These are phyloP conservation scores for Melanargia galathea DNA, from an alignment of 2,888 invertebrate genomes.

Conservation along the genomic window DNA sequence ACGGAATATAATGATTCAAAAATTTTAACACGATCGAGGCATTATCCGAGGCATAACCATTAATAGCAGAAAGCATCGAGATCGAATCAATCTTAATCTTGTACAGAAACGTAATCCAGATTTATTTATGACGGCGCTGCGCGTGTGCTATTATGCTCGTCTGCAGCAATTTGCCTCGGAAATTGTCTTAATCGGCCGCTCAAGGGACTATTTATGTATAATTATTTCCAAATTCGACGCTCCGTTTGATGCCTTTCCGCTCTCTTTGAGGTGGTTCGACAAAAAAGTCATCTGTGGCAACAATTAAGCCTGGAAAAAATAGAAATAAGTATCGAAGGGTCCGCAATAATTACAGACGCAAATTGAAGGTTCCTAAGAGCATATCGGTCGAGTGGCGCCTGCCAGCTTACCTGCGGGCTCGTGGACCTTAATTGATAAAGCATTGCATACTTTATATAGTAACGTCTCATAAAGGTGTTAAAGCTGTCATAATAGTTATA, in stretches of 20 bases:
- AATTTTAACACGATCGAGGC: conserved; percentile 73
- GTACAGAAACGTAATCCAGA: conserved; percentile 82
- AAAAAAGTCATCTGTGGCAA: conserved; percentile 83
- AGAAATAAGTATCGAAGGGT: conserved; percentile 82
- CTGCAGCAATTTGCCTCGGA: conserved; percentile 82
- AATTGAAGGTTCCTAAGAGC: conserved; percentile 80
- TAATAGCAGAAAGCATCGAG: conserved; percentile 79
- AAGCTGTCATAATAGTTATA: background rate
- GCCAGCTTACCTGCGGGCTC: conserved; percentile 69
- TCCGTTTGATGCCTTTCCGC: conserved; percentile 82
- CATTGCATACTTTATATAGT: background rate
- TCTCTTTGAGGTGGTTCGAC: conserved; percentile 81
- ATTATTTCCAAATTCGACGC: conserved; percentile 83
- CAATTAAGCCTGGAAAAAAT: conserved; percentile 80
- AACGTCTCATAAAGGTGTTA: conserved; percentile 2
- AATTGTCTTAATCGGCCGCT: conserved; percentile 83
- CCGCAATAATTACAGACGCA: conserved; percentile 82
- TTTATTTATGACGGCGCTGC: conserved; percentile 79
- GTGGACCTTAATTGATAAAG: conserved; percentile 45
- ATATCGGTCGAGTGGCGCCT: conserved; percentile 73
- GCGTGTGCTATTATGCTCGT: conserved; percentile 82
- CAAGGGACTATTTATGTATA: conserved; percentile 83
- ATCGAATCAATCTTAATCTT: conserved; percentile 82
- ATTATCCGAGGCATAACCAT: conserved; percentile 73
- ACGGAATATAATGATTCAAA: conserved; percentile 73